Evolutionary conservation across 2,113 vertebrate species (phyloP).

Genomic region (human): DNA sequence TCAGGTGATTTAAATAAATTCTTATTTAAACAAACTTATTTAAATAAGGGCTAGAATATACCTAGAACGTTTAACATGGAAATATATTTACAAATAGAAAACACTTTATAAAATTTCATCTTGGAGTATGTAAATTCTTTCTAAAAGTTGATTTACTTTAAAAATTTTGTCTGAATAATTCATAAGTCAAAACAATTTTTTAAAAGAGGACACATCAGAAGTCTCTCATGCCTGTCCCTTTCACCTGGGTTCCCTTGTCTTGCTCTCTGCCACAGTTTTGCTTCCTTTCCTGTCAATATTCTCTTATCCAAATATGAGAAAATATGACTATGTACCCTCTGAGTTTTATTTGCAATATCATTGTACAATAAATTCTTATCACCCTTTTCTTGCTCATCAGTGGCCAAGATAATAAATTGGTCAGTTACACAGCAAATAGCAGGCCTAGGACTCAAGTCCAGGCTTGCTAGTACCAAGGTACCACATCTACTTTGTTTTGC

Average conservation of each 20-base stretch:
- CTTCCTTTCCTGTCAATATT: slow-evolving; percentile 15
- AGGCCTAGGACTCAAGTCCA: not conserved
- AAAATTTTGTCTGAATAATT: not conserved
- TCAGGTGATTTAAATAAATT: not conserved
- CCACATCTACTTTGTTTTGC: not conserved
- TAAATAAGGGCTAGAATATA: not conserved
- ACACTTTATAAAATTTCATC: not conserved
- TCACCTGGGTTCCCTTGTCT: not conserved
- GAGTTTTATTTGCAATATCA: not conserved
- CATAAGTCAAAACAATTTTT: not conserved
- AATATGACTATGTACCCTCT: not conserved
- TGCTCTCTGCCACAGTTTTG: not conserved
- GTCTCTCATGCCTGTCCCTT: not conserved
- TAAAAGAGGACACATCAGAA: not conserved
- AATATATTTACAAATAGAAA: slow-evolving; percentile 1
- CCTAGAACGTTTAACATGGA: not conserved
- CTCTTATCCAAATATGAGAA: not conserved
- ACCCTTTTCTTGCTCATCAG: not conserved
- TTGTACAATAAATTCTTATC: not conserved
- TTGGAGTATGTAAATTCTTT: not conserved
- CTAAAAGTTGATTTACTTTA: not conserved
- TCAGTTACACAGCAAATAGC: not conserved
- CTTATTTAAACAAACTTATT: not conserved
- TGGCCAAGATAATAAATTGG: not conserved
- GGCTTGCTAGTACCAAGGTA: not conserved